Evolutionary conservation across 2,888 invertebrate species (phyloP), one percentile per base, ranked within the genome.

Genomic region (Eilema depressum): DNA sequence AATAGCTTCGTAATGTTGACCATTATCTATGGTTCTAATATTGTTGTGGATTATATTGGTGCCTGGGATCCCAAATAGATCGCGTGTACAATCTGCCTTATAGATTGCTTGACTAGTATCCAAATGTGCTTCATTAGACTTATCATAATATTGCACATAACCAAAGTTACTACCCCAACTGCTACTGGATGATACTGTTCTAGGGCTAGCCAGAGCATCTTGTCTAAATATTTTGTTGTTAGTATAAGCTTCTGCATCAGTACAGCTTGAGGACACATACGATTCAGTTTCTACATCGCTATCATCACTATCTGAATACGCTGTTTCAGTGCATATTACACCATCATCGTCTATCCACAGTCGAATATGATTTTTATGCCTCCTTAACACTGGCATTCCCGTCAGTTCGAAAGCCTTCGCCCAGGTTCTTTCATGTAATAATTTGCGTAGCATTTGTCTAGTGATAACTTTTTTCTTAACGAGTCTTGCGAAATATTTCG

Each of bases 401-500:
- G 94, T 92, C 65, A 95, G 78, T 77, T 95, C 95, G 69, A 95
- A 93, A 23, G 95, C 95, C 83, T 95, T 93, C 25, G 91, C 95
- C 94, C 95, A 95, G 0, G 95, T 91, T 76, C 94, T 94, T 82
- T 96, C 96, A 81, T 98, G 98, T 65, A 98, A 93, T 66, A 98
- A 94, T 86, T 97, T 96, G 89, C 98, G 97, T 71, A 98, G 95
- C 88, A 98, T 96, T 85, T 96, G 96, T 74, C 97, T 95, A 17
- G 96, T 97, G 75, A 98, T 96, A 20, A 97, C 93, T 86, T 97
- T 97, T 88, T 96, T 96, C 88, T 96, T 97, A 53, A 98, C 97
- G 71, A 97, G 96, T 86, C 96, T 96, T 76, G 97, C 97, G 89
- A 97, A 98, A 91, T 97, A 97, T 88, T 97, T 97, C 61, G 97